Base-by-base conservation (phyloP, 1,140 invertebrate species). In the Stegodyphus mimosarum region DNA sequence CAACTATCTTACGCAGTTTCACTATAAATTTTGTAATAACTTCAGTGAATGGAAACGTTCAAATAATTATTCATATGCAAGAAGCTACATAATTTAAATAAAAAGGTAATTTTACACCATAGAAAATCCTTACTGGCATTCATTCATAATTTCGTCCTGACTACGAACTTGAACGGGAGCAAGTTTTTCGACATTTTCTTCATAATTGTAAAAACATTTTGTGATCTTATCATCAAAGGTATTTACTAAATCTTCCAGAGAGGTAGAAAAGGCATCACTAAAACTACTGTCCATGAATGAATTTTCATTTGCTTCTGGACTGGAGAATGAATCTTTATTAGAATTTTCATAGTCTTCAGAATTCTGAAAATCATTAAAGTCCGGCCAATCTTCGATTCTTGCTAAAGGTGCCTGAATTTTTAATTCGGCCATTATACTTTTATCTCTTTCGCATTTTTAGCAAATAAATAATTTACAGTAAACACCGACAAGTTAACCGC, bases 181-280 rank as follows among this genome's bases (percentile, higher is more conserved):
- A 88, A 99, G 92, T 90, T 98, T 96, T 90, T 99, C 97, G 64
- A 99, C 97, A 88, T 96, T 96, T 89, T 98, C 96, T 89, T 98
- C 97, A 90, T 98, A 98, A 92, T 99, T 97, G 87, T 96, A 95
- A 91, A 99, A 99, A 91, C 98, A 99, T 90, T 98, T 97, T 70
- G 97, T 99, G 87, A 99, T 98, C 92, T 99, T 99, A 90, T 99
- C 97, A 90, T 99, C 98, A 91, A 99, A 99, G 10, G 97, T 98
- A 90, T 99, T 99, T 83, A 99, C 98, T 89, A 99, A 92, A 92
- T 99, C 98, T 92, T 99, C 97, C 18, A 99, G 92, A n/a, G 96
- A 98, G 9, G 96, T 96, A 75, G 96, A 97, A 90, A 98, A 87
- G 17, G 87, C 81, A 83, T 87, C 87, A 63, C 77, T 87, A 17